Percentiles rank a stretch among this genome's conserved stretches.
Conservation (phyloP, 2,888 invertebrate genomes). For the Ectemnius lituratus region DNA sequence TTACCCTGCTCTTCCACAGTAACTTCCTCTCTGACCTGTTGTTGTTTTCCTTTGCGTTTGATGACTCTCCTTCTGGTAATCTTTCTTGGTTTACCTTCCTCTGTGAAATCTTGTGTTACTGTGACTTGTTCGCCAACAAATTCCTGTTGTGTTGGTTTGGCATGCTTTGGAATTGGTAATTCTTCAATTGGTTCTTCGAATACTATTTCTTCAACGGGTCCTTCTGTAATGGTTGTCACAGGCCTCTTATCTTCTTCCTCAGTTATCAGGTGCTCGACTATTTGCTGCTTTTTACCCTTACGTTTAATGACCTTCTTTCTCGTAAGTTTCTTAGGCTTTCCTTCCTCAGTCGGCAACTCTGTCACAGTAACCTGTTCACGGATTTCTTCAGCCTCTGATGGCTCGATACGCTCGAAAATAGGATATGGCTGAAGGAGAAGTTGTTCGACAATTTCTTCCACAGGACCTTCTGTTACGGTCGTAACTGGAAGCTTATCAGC, state of each 20-base stretch:
- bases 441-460: not conserved
- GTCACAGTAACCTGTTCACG: constrained; percentile 59
- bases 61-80: constrained; percentile 69
- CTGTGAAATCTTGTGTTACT: constrained; percentile 45
- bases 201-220: constrained; percentile 61
- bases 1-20: constrained; percentile 62
- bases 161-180: constrained; percentile 66
- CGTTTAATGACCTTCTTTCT: constrained; percentile 56
- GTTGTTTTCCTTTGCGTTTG: constrained; percentile 71
- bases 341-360: constrained; percentile 75
- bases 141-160: constrained; percentile 74
- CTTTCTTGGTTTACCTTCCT: constrained; percentile 74
- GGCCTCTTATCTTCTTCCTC: constrained; percentile 68
- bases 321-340: constrained; percentile 72
- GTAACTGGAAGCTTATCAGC: constrained; percentile 56
- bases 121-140: constrained; percentile 50
- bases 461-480: constrained; percentile 44
- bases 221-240: constrained; percentile 44
- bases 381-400: constrained; percentile 71
- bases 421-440: constrained; percentile 12
- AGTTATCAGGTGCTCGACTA: constrained; percentile 63
- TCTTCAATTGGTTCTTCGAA: constrained; percentile 71
- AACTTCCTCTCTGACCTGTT: constrained; percentile 36
- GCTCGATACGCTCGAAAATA: constrained; percentile 54
- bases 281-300: constrained; percentile 53